Percentiles rank a stretch among this genome's conserved stretches.
These are phyloP conservation scores for Naja naja DNA, from an alignment of 2,113 vertebrate species.

Conservation along the genomic window DNA sequence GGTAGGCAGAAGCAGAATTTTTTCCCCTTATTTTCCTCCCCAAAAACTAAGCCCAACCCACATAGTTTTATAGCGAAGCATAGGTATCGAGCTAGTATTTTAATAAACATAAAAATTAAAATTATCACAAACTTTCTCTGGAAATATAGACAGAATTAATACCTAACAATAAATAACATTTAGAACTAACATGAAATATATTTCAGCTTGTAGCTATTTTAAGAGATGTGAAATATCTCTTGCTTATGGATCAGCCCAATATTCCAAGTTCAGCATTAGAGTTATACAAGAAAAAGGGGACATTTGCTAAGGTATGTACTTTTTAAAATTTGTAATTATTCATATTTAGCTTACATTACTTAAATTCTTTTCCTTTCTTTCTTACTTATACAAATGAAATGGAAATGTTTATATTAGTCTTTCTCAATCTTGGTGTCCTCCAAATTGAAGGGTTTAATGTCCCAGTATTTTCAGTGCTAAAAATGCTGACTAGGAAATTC, in stretches of 20 bases:
- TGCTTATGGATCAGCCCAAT: constrained; percentile 66
- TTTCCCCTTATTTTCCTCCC: too few species aligned
- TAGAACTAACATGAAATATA: constrained; percentile 17
- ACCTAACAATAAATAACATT: neutral
- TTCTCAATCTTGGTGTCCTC: neutral
- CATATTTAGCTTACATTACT: neutral
- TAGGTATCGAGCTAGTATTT: too few species aligned
- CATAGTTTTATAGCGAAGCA: too few species aligned
- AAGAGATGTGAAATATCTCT: constrained; percentile 81
- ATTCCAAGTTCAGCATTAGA: constrained; percentile 74
- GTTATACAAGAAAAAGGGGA: constrained; percentile 73
- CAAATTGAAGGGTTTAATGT: neutral
- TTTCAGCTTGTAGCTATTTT: constrained; percentile 73
- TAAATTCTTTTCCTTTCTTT: neutral
- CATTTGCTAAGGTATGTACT: constrained; percentile 73
- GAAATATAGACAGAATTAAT: neutral
- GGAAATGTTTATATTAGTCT: neutral
- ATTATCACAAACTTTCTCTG: neutral
- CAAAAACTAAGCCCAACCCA: too few species aligned
- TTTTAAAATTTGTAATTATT: neutral
- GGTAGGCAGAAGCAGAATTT: too few species aligned
- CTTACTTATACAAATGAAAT: neutral
- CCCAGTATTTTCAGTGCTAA: neutral
- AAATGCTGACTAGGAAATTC: neutral
- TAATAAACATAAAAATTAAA: too few species aligned